Evolutionary conservation across 2,888 invertebrate species (phyloP).

Genomic region (Eupithecia vulgata): DNA sequence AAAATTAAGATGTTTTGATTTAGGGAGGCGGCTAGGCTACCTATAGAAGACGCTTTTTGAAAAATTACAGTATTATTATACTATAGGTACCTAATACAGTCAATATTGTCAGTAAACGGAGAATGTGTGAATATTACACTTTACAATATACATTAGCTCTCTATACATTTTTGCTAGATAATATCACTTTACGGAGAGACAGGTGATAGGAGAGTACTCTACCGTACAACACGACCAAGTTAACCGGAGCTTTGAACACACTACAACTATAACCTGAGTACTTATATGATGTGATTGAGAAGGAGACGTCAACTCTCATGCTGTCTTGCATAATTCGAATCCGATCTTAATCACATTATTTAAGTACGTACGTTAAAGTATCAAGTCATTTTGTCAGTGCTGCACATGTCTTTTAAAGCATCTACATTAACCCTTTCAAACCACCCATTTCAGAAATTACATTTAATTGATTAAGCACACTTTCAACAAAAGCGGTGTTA

Average conservation of each 20-base stretch:
- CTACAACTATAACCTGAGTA: neutral
- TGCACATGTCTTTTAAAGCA: constrained; percentile 68
- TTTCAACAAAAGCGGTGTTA: constrained; percentile 11
- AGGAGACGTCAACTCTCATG: neutral
- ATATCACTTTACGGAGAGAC: constrained; percentile 72
- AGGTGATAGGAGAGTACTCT: constrained; percentile 47
- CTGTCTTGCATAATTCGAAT: too few relatives aligned
- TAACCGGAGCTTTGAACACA: neutral
- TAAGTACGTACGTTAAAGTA: neutral
- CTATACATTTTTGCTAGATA: constrained; percentile 58
- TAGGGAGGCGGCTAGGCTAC: neutral
- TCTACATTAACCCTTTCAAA: constrained; percentile 49
- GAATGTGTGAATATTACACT: constrained; percentile 49
- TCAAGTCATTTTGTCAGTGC: neutral
- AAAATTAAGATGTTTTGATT: neutral
- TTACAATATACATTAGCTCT: constrained; percentile 45
- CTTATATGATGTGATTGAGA: neutral
- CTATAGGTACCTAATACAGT: constrained; percentile 45
- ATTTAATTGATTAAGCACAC: constrained; percentile 15
- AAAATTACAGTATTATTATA: constrained; percentile 28
- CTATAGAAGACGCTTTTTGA: neutral
- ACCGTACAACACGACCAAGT: constrained; percentile 46
- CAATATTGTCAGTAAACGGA: constrained; percentile 73
- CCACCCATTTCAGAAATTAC: constrained; percentile 9
- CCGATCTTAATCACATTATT: neutral